phyloP scores from a whole-genome alignment of 2,888 invertebrate genomes.

The Lypha dubia region DNA sequence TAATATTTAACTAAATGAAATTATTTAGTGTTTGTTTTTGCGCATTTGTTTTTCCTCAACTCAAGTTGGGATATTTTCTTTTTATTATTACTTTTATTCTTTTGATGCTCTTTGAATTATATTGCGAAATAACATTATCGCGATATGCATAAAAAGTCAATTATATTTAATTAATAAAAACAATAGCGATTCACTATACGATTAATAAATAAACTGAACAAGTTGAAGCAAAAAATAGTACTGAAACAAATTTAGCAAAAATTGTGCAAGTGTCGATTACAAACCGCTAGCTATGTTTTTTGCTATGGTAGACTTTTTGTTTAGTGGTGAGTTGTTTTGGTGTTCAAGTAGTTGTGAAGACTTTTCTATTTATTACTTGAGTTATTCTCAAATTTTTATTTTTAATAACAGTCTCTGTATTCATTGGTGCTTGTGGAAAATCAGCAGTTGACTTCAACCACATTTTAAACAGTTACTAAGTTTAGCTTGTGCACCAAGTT shows the following conservation, averaged over 20 bases:
- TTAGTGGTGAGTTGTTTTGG: neutral
- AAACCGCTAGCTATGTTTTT: neutral
- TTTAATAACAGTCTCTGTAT: no score
- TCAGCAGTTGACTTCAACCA: no score
- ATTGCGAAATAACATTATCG: constrained; percentile 66
- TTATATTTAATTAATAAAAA: constrained; percentile 61
- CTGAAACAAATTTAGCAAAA: constrained; percentile 48
- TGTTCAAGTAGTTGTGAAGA: neutral
- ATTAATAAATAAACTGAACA: constrained; percentile 54
- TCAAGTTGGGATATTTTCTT: constrained; percentile 36
- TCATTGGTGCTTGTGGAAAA: no score
- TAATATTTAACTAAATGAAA: constrained; percentile 24
- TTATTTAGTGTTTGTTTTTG: constrained; percentile 50
- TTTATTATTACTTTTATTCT: constrained; percentile 48
- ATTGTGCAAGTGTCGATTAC: neutral
- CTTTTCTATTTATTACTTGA: no score
- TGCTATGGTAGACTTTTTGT: neutral
- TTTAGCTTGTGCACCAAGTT: no score
- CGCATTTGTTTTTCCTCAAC: constrained; percentile 52
- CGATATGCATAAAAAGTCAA: constrained; percentile 49
- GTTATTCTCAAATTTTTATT: no score
- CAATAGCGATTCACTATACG: constrained; percentile 27
- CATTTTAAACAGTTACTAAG: no score
- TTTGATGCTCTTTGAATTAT: constrained; percentile 44
- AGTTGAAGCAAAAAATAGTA: constrained; percentile 68